A percentile compares a stretch with the other conserved stretches of the same genome.
Evolutionary conservation across 2,888 invertebrate species (phyloP).

Genomic region (Dysmachus trigonus): DNA sequence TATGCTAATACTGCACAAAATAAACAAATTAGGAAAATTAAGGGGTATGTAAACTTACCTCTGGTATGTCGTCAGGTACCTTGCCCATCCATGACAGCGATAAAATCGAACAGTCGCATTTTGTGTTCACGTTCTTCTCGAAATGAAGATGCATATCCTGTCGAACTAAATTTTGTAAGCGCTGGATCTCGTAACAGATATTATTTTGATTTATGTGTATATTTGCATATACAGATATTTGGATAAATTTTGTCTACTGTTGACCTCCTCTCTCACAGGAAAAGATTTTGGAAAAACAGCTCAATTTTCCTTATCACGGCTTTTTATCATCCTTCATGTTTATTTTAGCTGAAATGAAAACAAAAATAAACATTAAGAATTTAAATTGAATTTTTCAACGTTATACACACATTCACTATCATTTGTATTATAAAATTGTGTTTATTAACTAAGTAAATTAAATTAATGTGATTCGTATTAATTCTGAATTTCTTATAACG

Average conservation of each 20-base stretch:
- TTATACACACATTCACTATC: no score
- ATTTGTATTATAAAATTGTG: no score
- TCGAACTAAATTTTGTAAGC: neutral
- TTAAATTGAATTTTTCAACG: no score
- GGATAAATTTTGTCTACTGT: neutral
- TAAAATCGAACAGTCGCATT: slow-evolving; percentile 94
- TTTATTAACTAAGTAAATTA: no score
- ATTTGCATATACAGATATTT: neutral
- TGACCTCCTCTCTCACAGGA: neutral
- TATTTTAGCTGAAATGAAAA: neutral
- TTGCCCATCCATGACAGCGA: slow-evolving; percentile 99
- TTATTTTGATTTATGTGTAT: neutral
- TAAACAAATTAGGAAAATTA: neutral
- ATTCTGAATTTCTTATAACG: no score
- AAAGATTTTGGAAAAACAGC: neutral
- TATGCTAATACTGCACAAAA: neutral
- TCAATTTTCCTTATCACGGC: neutral
- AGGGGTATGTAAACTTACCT: slow-evolving; percentile 69
- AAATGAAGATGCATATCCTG: slow-evolving; percentile 91
- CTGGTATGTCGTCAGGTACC: slow-evolving; percentile 93
- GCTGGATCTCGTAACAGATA: neutral
- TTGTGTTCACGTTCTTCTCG: slow-evolving; percentile 90
- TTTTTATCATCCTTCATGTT: neutral
- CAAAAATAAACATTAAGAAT: neutral
- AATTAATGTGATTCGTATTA: no score